Base-by-base conservation (phyloP, 2,113 vertebrate species). In the Limanda limanda region DNA sequence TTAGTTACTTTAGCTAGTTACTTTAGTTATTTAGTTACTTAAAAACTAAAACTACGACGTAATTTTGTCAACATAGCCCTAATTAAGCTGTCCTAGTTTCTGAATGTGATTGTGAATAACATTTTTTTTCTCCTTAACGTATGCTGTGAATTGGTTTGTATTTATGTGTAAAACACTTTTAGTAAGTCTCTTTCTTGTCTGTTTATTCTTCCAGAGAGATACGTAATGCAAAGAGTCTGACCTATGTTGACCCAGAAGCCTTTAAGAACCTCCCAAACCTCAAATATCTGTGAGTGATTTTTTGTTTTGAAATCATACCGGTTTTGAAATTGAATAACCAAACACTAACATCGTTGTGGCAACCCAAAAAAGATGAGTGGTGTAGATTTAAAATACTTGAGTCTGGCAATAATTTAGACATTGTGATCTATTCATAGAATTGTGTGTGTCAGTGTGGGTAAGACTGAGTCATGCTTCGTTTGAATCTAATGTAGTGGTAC, bases 261-360 rank as follows among this genome's bases (percentile, higher is more conserved):
- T 96, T 99, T 71, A 93, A 95, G 86, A 94, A 96, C 56, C 96
- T 99, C 8, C 96, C 96, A 58, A 92, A 95, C 84, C 83, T 99
- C 65, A 96, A 97, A 90, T 98, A 98, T 80, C 92, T 99, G 98
- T 99, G 87, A 98, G 98, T 95, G 93, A 56, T 54, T 9, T 67
- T 27, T 35, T 70, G 1, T 18, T 56, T 37, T 55, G 17, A 31
- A 31, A 31, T 20, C n/a, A 21, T 5, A 6, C 0, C 31, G 31
- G 31, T 55, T 72, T 17, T 18, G 55, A 42, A 51, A 21, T 75
- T 7, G 64, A 57, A 52, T 31, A 31, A 37, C 27, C 20, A 66
- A 37, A 67, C 60, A 45, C 20, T 82, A 67, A 67, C 56, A 66
- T 45, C 57, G 66, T 52, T 57, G 45, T 8, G 31, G 31, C 13